These are phyloP conservation scores for Polydrusus tereticollis DNA, from an alignment of 2,888 invertebrate genomes.

Conservation along the genomic window DNA sequence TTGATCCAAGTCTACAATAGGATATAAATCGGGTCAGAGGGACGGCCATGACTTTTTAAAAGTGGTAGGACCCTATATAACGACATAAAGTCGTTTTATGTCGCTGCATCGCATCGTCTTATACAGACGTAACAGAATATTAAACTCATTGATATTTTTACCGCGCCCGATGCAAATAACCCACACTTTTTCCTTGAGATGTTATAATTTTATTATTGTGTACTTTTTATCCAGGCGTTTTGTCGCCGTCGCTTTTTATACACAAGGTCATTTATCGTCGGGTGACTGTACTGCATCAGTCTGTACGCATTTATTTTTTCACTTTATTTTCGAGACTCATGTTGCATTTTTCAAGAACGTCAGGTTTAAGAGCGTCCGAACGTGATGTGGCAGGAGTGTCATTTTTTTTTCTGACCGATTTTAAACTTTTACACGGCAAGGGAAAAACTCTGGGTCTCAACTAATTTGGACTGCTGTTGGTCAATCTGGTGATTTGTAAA, in stretches of 20 bases:
- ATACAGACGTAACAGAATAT: conserved; percentile 1
- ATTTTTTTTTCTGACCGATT: no score
- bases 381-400: background rate
- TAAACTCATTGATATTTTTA: conserved; percentile 9
- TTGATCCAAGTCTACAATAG: no score
- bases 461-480: no score
- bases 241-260: conserved; percentile 57
- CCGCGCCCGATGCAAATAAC: conserved; percentile 39
- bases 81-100: no score
- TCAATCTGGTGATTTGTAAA: no score
- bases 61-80: no score
- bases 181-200: conserved; percentile 49
- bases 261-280: conserved; percentile 57
- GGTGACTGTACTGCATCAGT: conserved; percentile 51
- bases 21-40: no score
- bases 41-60: no score
- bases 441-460: no score
- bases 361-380: conserved; percentile 28
- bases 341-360: conserved; percentile 43
- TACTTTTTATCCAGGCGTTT: conserved; percentile 47
- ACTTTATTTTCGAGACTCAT: conserved; percentile 42
- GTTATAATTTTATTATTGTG: conserved; percentile 51
- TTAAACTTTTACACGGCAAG: no score
- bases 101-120: no score
- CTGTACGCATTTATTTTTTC: conserved; percentile 44